Percentiles rank a stretch among this genome's conserved stretches.
These are phyloP conservation scores for Trypoxylon attenuatum DNA, from an alignment of 2,888 invertebrate species.

Conservation along the genomic window DNA sequence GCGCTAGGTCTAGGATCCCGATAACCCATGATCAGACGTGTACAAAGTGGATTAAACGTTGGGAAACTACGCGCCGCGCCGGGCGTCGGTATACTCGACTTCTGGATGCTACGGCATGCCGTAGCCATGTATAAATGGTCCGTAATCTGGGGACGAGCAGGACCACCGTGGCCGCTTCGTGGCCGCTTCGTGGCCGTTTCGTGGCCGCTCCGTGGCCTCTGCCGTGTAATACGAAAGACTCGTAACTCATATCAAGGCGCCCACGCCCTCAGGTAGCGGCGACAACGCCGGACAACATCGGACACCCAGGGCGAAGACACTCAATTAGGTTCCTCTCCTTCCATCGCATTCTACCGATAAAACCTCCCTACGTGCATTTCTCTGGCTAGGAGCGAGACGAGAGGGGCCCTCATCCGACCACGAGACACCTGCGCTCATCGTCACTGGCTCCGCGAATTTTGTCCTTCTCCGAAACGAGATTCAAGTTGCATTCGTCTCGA, in stretches of 20 bases:
- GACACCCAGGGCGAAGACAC: slow-evolving; percentile 74
- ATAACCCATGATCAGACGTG: slow-evolving; percentile 37
- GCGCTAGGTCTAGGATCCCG: slow-evolving; percentile 5
- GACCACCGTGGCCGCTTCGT: slow-evolving; percentile 66
- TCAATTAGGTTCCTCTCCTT: slow-evolving; percentile 68
- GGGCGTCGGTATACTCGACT: slow-evolving; percentile 19
- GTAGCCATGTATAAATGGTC: slow-evolving; percentile 60
- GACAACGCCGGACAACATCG: slow-evolving; percentile 72
- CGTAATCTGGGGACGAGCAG: slow-evolving; percentile 58
- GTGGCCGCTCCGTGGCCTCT: slow-evolving; percentile 58
- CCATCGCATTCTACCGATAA: slow-evolving; percentile 50
- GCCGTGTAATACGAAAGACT: slow-evolving; percentile 72
- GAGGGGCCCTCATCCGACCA: slow-evolving; percentile 33
- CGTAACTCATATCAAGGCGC: slow-evolving; percentile 74
- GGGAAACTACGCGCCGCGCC: slow-evolving; percentile 12
- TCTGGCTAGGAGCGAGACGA: slow-evolving; percentile 18
- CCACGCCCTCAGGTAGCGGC: slow-evolving; percentile 73
- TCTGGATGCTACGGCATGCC: slow-evolving; percentile 12
- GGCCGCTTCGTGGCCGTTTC: slow-evolving; percentile 57
- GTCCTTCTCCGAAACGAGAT: not conserved
- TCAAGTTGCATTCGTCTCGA: not conserved
- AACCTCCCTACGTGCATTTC: slow-evolving; percentile 39
- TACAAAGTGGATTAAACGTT: slow-evolving; percentile 39
- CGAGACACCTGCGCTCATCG: slow-evolving; percentile 36
- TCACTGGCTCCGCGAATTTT: slow-evolving; percentile 8